A percentile compares a stretch with the other conserved stretches of the same genome.
Conservation (phyloP, 2,113 vertebrate species). For the Spheniscus mendiculus region DNA sequence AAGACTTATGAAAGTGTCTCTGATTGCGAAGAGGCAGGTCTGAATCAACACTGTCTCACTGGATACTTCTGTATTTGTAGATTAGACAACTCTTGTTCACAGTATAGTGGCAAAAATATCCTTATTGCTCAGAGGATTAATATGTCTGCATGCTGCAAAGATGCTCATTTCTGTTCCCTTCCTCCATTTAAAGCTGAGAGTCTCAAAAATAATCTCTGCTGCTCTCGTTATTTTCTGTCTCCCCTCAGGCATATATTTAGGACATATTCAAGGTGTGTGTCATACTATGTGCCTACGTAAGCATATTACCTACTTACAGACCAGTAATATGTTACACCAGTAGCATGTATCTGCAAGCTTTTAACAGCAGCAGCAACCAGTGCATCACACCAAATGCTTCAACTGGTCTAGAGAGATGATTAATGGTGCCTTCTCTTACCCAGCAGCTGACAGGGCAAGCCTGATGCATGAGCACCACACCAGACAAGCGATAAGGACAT, state of each 20-base stretch:
- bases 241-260: background rate
- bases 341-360: background rate
- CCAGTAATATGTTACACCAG: background rate
- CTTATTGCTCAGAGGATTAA: background rate
- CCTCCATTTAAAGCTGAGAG: background rate
- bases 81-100: background rate
- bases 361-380: background rate
- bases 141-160: background rate
- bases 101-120: background rate
- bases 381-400: background rate
- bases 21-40: background rate
- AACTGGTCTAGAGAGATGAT: fast-evolving
- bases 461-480: background rate
- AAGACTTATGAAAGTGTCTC: background rate
- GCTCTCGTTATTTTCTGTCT: background rate
- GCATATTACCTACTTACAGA: background rate
- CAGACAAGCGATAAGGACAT: background rate
- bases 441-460: background rate
- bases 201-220: background rate
- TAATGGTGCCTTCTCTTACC: background rate
- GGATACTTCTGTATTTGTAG: background rate
- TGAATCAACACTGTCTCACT: background rate
- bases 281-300: fast-evolving
- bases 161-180: background rate
- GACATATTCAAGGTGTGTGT: background rate